Evolutionary conservation across 2,113 vertebrate species (phyloP), one percentile per base, ranked within the genome.

Genomic region (Morphnarchus princeps): DNA sequence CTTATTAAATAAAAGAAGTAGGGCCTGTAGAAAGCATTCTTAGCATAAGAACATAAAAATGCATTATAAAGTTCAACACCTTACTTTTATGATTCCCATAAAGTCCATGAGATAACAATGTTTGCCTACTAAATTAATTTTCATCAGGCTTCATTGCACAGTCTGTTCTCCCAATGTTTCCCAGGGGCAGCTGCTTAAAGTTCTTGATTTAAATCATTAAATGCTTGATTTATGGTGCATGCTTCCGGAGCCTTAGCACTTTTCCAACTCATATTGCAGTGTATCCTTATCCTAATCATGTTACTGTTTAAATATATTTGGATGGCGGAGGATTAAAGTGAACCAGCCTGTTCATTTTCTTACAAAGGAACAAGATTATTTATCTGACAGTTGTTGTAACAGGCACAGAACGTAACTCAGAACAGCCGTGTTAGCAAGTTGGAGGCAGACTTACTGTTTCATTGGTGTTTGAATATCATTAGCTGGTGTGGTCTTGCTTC

Each of bases 201-300:
- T 82, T 95, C 80, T 84, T 95, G 77, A 95, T 91, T 95, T 91
- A 96, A 97, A 85, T 93, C 43, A 65, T 95, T 95, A 96, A 95
- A 96, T 79, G 42, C 40, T 84, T 97, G 91, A 97, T 96, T 97
- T 95, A 97, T 88, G 66, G 66, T n/a, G 42, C 58, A 24, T 77
- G 78, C 58, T 97, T 95, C 89, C 20, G 2, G 91, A 93, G 78
- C 54, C 50, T 82, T 89, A 93, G 54, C 50, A 24, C 77, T 95
- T 93, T 94, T 95, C 76, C 55, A 86, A 57, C 26, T 77, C 66
- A 40, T 76, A 89, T 57, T 91, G 81, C 66, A 85, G 29, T 29
- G 38, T 73, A 80, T 80, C 58, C 49, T 92, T 89, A 55, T 58
- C 82, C 87, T 95, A 95, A 95, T 91, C 66, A 88, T 57, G 55